Evolutionary conservation across 1,140 invertebrate species (phyloP).

Genomic region (Drosophila paulistorum): DNA sequence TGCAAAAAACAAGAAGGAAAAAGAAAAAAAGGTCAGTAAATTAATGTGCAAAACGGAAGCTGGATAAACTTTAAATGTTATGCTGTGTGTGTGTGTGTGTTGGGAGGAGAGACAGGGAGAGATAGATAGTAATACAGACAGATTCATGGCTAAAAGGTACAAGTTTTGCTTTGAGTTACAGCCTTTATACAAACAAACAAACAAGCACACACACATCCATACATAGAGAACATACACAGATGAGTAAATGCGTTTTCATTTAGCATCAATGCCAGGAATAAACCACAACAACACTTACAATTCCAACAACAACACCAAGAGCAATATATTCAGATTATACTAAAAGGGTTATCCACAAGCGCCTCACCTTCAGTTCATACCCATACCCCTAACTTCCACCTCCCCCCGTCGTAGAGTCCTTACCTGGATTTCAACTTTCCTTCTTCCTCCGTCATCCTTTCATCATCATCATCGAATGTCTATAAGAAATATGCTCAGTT

Average conservation of each 20-base stretch:
- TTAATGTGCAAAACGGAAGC: constrained; percentile 71
- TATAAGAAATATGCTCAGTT: neutral
- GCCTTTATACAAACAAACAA: constrained; percentile 30
- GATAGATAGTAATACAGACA: constrained; percentile 3
- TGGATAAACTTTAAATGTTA: constrained; percentile 68
- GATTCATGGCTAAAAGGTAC: constrained; percentile 17
- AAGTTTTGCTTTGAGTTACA: constrained; percentile 51
- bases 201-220: constrained; percentile 30
- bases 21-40: constrained; percentile 68
- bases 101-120: neutral
- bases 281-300: constrained; percentile 4
- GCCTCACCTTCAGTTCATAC: neutral
- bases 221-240: neutral
- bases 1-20: constrained; percentile 33
- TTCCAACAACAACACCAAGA: constrained; percentile 17
- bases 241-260: constrained; percentile 54
- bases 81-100: constrained; percentile 11
- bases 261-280: constrained; percentile 25
- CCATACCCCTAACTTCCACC: too few species aligned
- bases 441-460: neutral
- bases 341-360: constrained; percentile 41
- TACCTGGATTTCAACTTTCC: neutral
- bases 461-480: neutral
- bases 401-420: neutral
- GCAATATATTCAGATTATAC: constrained; percentile 30